These are phyloP conservation scores for Phylloscopus trochiloides DNA, from an alignment of 2,113 vertebrate genomes.

Conservation along the genomic window DNA sequence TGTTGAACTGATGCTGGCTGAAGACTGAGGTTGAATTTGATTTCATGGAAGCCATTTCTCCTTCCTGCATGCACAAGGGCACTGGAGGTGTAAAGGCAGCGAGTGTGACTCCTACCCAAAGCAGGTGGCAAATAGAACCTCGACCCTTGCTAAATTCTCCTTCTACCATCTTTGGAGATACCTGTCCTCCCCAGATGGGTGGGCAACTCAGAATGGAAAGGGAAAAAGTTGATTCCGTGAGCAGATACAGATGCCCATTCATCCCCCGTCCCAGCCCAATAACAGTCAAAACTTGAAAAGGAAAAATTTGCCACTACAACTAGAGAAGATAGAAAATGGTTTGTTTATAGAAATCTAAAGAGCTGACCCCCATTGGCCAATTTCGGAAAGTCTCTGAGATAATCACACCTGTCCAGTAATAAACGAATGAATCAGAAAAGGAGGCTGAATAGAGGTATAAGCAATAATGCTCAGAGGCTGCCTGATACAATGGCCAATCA, in stretches of 20 bases:
- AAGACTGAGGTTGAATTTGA: neutral
- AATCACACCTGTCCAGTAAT: conserved; percentile 65
- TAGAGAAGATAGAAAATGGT: conserved; percentile 33
- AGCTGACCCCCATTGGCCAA: conserved; percentile 32
- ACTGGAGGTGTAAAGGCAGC: neutral
- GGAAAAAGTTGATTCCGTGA: neutral
- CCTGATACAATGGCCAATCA: conserved; percentile 74
- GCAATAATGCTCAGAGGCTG: conserved; percentile 67
- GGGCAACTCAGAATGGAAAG: neutral
- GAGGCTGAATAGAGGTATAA: conserved; percentile 64
- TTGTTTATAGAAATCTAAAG: conserved; percentile 52
- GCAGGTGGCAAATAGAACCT: neutral
- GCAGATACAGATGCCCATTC: neutral
- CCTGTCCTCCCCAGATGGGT: neutral
- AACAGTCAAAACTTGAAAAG: neutral
- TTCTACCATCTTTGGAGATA: neutral
- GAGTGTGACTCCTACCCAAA: neutral
- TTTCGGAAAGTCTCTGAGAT: conserved; percentile 53
- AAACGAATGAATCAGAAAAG: conserved; percentile 70
- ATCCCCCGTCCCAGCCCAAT: neutral
- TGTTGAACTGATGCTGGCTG: neutral
- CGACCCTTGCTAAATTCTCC: neutral
- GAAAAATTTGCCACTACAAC: neutral
- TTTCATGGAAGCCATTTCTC: neutral
- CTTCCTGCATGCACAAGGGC: neutral